Percentiles rank a stretch among this genome's conserved stretches.
These are phyloP conservation scores for Pteronura brasiliensis DNA, from an alignment of 2,113 vertebrate genomes.

Conservation along the genomic window DNA sequence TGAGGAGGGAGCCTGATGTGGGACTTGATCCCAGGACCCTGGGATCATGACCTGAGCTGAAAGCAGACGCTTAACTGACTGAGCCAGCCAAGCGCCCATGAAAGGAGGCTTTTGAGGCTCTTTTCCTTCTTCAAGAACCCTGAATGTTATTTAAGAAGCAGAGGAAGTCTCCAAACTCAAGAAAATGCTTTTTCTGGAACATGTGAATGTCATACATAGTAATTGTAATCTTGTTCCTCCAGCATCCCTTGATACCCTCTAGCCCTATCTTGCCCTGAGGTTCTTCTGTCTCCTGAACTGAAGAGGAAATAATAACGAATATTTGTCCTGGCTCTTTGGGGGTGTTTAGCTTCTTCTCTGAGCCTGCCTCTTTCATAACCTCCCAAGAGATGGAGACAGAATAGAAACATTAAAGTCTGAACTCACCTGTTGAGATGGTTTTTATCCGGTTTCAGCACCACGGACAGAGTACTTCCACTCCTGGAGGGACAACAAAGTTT, in stretches of 20 bases:
- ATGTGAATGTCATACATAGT: neutral
- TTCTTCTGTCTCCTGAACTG: neutral
- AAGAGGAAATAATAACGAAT: neutral
- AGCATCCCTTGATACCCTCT: neutral
- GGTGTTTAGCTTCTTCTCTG: neutral
- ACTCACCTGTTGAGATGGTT: neutral
- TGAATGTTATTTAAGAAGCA: neutral
- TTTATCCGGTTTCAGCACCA: slow-evolving; percentile 43
- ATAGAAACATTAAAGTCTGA: neutral
- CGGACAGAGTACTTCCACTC: neutral
- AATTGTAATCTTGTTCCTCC: neutral
- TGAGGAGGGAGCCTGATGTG: too few species aligned
- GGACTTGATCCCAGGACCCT: too few species aligned
- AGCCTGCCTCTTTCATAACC: neutral
- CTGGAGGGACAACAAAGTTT: neutral
- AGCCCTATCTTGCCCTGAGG: neutral
- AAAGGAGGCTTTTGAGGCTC: neutral
- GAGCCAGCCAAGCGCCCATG: neutral
- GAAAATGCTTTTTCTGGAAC: neutral
- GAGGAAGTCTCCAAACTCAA: slow-evolving; percentile 5
- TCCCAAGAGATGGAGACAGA: neutral
- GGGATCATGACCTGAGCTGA: neutral
- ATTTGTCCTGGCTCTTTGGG: neutral
- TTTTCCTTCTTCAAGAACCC: neutral
- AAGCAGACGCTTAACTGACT: neutral